A percentile compares a stretch with the other conserved stretches of the same genome.
phyloP scores from a whole-genome alignment of 2,113 vertebrate species.

The Pipa parva region DNA sequence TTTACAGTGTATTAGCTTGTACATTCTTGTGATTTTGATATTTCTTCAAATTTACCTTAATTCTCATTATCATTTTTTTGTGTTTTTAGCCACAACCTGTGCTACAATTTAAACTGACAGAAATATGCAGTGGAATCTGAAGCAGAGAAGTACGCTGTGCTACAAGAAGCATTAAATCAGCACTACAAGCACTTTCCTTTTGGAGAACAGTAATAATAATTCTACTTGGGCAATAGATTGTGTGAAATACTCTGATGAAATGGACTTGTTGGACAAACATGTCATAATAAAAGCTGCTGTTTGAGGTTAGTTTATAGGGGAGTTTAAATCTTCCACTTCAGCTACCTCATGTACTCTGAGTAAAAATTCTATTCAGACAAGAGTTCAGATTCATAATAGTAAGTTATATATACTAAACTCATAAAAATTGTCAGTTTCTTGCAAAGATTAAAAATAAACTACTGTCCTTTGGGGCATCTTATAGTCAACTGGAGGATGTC shows the following conservation, averaged over 20 bases:
- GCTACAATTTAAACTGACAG: background rate
- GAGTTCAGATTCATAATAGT: slow-evolving; percentile 73
- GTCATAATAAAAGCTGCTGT: slow-evolving; percentile 67
- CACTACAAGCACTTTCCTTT: slow-evolving; percentile 19
- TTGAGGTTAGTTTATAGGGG: slow-evolving; percentile 61
- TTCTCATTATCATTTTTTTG: no score
- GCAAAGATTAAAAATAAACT: slow-evolving; percentile 34
- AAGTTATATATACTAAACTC: slow-evolving; percentile 74
- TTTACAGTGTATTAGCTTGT: no score
- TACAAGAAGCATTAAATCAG: slow-evolving; percentile 29
- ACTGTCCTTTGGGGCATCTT: background rate
- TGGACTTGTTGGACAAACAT: slow-evolving; percentile 77
- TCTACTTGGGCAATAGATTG: slow-evolving; percentile 44
- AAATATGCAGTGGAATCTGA: background rate
- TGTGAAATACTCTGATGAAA: slow-evolving; percentile 51
- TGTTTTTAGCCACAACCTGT: background rate
- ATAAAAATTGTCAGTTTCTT: slow-evolving; percentile 48
- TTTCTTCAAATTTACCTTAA: no score
- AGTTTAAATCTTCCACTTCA: slow-evolving; percentile 75
- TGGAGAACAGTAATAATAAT: slow-evolving; percentile 53
- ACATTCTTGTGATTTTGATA: no score
- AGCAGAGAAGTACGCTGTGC: background rate
- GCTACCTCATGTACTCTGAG: slow-evolving; percentile 66
- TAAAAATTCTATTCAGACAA: slow-evolving; percentile 77
- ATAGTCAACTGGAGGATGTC: background rate